Evolutionary conservation across 1,140 invertebrate genomes (phyloP), one percentile per base, ranked within the genome.

Genomic region (Caerostris extrusa): DNA sequence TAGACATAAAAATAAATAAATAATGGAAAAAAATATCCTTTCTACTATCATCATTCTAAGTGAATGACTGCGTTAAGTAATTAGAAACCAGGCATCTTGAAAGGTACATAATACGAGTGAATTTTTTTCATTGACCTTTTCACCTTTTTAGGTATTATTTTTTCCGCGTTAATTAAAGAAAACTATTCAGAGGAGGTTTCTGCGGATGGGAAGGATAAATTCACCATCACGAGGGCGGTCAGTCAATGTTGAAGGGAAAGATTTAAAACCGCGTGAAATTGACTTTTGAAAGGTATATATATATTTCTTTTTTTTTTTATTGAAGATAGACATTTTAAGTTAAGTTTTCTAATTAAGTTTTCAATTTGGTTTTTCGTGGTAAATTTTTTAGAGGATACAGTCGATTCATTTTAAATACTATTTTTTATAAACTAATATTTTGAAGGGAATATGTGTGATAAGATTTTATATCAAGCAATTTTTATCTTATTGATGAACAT

Each of bases 41-140:
- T 71, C 19, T 19, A 71, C 69, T 19, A 10, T 34, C 69, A 71
- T 71, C 69, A 71, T 71, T 71, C 10, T 34, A 50, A 34, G n/a
- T 71, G 69, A 71, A 71, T 71, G 69, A 34, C 12, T 71, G 19
- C 34, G 69, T 71, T 71, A 71, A 71, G 69, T 71, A 71, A 71
- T 71, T 71, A 71, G 69, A 71, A 71, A 71, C 69, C 5, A 71
- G 69, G 69, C 69, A 71, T 71, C 19, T 71, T 71, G 69, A 71
- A 71, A 71, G 69, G 69, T 71, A 71, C 69, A 71, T 71, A 71
- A 71, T 71, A 71, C 69, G 19, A 71, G 19, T 10, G 69, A 34
- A 34, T 34, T 34, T 71, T 71, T 71, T 71, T 71, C 69, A 71
- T 8, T 6, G 7, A 10, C 34, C 34, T 71, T 7, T 71, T 71